phyloP scores from a whole-genome alignment of 2,113 vertebrate genomes.

The Pagrus major region DNA sequence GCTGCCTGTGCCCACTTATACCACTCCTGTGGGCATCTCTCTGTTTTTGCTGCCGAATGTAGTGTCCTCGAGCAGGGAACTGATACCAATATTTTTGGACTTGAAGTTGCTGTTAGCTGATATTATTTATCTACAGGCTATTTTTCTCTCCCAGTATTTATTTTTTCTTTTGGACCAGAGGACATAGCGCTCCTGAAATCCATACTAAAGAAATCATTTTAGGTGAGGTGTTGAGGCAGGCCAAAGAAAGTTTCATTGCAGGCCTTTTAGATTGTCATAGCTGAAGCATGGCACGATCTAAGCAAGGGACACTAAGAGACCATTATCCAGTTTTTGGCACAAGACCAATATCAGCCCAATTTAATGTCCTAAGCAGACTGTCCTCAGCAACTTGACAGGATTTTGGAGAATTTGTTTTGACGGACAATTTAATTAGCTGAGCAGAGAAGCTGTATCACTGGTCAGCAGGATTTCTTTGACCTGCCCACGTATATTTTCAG shows the following conservation, averaged over 20 bases:
- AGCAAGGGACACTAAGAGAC: background rate
- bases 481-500: constrained; percentile 17
- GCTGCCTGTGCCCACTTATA: constrained; percentile 43
- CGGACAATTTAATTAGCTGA: constrained; percentile 54
- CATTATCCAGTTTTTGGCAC: background rate
- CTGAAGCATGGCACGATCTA: background rate
- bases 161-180: background rate
- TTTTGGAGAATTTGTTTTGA: constrained; percentile 17
- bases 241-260: background rate
- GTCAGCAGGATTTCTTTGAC: background rate
- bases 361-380: background rate
- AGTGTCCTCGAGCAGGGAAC: constrained; percentile 14
- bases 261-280: background rate
- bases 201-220: background rate
- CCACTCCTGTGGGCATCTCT: constrained; percentile 33
- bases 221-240: background rate
- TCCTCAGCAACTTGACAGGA: constrained; percentile 6
- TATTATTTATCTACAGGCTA: constrained; percentile 5
- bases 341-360: background rate
- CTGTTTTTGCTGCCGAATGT: constrained; percentile 31
- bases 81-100: constrained; percentile 21
- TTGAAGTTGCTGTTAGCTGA: background rate
- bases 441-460: constrained; percentile 13
- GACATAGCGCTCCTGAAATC: background rate
- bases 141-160: background rate